These are phyloP conservation scores for Eilema caniola DNA, from an alignment of 2,888 invertebrate species.

Conservation along the genomic window DNA sequence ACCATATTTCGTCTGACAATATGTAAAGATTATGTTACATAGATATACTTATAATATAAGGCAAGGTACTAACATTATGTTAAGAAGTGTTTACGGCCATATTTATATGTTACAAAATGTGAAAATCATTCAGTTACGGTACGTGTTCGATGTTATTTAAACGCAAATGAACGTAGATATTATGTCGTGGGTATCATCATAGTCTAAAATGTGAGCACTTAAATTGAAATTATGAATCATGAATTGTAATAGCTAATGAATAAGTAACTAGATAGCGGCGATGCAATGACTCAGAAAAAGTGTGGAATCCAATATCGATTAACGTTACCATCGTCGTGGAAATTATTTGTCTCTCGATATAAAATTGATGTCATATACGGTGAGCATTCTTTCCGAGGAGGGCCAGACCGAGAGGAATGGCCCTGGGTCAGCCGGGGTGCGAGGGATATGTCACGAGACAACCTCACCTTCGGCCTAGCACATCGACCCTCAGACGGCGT, in stretches of 20 bases:
- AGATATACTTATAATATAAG: not conserved
- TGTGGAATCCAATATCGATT: not conserved
- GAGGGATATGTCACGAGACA: no score
- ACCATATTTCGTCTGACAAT: not conserved
- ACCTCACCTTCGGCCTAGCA: no score
- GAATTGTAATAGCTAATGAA: slow-evolving; percentile 34
- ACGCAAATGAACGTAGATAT: not conserved
- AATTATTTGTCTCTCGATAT: slow-evolving; percentile 2
- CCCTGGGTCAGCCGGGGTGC: no score
- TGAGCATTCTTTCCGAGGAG: no score
- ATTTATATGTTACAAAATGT: not conserved
- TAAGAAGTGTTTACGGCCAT: not conserved
- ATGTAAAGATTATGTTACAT: not conserved
- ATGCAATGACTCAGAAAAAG: slow-evolving; percentile 24
- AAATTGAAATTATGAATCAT: slow-evolving; percentile 28
- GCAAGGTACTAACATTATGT: not conserved
- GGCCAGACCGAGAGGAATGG: no score
- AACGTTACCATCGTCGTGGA: not conserved
- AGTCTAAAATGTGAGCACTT: not conserved
- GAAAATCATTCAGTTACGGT: not conserved
- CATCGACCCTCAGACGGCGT: no score
- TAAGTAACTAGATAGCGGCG: slow-evolving; percentile 21
- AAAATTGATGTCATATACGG: not conserved
- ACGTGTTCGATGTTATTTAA: not conserved
- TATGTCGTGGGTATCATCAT: not conserved